These are phyloP conservation scores for Anguilla anguilla DNA, from an alignment of 2,797 vertebrate genomes.

Conservation along the genomic window DNA sequence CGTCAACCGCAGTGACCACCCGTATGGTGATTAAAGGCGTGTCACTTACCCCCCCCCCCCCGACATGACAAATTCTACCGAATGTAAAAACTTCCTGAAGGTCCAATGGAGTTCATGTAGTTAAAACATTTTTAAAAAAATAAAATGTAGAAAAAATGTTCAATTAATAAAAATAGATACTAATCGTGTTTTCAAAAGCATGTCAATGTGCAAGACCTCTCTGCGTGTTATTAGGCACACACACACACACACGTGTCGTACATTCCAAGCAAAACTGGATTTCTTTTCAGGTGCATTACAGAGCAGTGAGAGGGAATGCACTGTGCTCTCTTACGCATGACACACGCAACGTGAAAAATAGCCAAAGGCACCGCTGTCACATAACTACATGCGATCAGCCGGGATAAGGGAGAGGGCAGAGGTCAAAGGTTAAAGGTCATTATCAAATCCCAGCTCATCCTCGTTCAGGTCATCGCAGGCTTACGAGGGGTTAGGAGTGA, in stretches of 20 bases:
- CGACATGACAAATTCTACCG: neutral
- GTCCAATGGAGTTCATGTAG: neutral
- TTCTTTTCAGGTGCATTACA: neutral
- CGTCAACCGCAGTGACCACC: neutral
- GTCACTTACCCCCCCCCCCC: no score
- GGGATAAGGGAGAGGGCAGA: slow-evolving; percentile 68
- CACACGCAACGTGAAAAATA: neutral
- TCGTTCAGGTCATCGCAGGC: neutral
- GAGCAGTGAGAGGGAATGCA: neutral
- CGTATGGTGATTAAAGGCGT: no score
- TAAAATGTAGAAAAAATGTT: neutral
- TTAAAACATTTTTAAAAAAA: no score
- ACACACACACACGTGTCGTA: neutral
- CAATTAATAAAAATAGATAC: neutral
- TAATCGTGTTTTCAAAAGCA: neutral
- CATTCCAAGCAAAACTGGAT: neutral
- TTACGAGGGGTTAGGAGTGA: slow-evolving; percentile 53
- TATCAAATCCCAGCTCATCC: slow-evolving; percentile 34
- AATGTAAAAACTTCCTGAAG: neutral
- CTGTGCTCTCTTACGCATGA: neutral
- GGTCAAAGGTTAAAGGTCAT: slow-evolving; percentile 59
- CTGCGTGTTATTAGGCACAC: neutral
- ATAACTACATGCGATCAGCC: slow-evolving; percentile 54
- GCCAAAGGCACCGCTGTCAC: neutral
- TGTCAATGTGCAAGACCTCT: neutral